phyloP scores from a whole-genome alignment of 2,797 vertebrate genomes.

The Spizella passerina region DNA sequence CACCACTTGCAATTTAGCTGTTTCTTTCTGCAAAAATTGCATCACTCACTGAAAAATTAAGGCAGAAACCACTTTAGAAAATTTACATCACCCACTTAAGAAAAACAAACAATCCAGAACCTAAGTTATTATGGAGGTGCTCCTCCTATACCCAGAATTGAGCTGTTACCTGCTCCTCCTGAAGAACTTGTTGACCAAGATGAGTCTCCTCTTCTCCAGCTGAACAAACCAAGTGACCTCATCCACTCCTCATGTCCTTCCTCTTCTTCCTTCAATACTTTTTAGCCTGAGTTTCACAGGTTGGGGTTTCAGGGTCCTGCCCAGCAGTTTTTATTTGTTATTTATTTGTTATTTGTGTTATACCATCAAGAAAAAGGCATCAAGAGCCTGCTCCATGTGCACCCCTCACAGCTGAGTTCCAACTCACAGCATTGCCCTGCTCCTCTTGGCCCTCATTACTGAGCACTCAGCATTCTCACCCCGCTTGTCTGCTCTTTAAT shows the following conservation, averaged over 20 bases:
- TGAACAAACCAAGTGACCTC: neutral
- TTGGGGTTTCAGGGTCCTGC: neutral
- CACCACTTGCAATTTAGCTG: neutral
- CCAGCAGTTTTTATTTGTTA: neutral
- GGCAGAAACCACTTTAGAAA: neutral
- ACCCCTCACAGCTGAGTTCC: neutral
- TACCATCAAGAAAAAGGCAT: neutral
- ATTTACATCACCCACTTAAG: accelerated
- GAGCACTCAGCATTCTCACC: constrained; percentile 5
- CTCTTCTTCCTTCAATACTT: neutral
- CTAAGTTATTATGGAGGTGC: accelerated
- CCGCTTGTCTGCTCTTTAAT: neutral
- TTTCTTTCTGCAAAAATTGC: neutral
- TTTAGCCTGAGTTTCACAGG: accelerated
- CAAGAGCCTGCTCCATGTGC: accelerated
- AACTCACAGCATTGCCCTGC: neutral
- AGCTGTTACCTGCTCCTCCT: neutral
- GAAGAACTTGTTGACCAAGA: neutral
- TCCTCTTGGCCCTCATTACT: neutral
- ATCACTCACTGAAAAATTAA: neutral
- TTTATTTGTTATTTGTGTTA: neutral
- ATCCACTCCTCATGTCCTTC: accelerated
- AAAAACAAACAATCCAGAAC: neutral
- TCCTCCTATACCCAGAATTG: neutral
- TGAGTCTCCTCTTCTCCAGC: neutral